phyloP scores from a whole-genome alignment of 2,797 vertebrate species.

The Premnoplex brunnescens region DNA sequence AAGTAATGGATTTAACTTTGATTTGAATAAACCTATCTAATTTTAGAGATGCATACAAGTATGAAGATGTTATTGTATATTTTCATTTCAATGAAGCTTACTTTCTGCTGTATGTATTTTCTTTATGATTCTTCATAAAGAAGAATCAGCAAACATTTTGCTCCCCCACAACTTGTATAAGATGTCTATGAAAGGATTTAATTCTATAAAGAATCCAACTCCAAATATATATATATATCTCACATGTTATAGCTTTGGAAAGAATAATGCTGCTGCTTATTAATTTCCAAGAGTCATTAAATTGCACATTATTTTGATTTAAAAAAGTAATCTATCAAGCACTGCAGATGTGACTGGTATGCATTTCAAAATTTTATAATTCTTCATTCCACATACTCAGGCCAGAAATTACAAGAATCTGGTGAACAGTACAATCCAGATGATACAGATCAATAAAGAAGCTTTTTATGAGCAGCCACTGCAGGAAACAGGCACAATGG shows the following conservation, averaged over 20 bases:
- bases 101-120: neutral
- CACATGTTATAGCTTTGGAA: neutral
- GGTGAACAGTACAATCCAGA: neutral
- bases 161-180: neutral
- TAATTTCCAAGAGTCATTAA: conserved; percentile 14
- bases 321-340: neutral
- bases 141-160: neutral
- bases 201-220: neutral
- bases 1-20: neutral
- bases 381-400: neutral
- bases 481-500: neutral
- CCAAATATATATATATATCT: neutral
- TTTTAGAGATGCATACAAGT: neutral
- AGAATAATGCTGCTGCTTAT: neutral
- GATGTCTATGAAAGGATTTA: neutral
- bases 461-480: neutral
- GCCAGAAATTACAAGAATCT: neutral
- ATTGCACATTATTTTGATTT: conserved; percentile 28
- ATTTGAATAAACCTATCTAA: neutral
- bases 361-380: neutral
- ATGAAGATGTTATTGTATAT: neutral
- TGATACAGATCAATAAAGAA: neutral
- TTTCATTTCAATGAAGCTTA: neutral
- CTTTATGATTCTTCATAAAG: neutral
- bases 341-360: neutral